Percentiles rank a stretch among this genome's conserved stretches.
These are phyloP conservation scores for Australoheros scitulus DNA, from an alignment of 2,113 vertebrate genomes.

Conservation along the genomic window DNA sequence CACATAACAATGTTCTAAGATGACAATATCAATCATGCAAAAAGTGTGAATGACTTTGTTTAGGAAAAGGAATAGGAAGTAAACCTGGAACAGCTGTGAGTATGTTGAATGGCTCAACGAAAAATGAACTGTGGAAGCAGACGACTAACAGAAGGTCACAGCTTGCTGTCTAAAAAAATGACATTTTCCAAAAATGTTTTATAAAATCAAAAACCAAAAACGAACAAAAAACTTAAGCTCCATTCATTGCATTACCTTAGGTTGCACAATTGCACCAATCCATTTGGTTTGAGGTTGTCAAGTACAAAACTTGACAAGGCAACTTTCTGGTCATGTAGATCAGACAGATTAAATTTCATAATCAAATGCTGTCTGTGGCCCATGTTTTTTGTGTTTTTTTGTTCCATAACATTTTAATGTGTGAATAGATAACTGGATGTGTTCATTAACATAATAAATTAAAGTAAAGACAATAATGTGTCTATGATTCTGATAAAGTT, in stretches of 20 bases:
- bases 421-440: not conserved
- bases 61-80: not conserved
- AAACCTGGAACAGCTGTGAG: not conserved
- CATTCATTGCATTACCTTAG: too few species aligned
- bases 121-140: not conserved
- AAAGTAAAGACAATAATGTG: not conserved
- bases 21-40: not conserved
- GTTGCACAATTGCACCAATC: too few species aligned
- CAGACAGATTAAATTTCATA: not conserved
- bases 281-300: too few species aligned
- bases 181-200: too few species aligned
- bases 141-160: not conserved
- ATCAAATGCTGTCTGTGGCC: not conserved
- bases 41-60: not conserved
- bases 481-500: not conserved
- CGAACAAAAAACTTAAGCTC: too few species aligned
- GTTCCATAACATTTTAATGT: not conserved
- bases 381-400: not conserved
- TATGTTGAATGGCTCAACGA: not conserved
- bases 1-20: not conserved
- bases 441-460: not conserved
- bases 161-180: too few species aligned
- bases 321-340: too few species aligned
- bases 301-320: too few species aligned
- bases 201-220: too few species aligned